A percentile compares a stretch with the other conserved stretches of the same genome.
Conservation (phyloP, 2,888 invertebrate genomes). For the Eristalis arbustorum region DNA sequence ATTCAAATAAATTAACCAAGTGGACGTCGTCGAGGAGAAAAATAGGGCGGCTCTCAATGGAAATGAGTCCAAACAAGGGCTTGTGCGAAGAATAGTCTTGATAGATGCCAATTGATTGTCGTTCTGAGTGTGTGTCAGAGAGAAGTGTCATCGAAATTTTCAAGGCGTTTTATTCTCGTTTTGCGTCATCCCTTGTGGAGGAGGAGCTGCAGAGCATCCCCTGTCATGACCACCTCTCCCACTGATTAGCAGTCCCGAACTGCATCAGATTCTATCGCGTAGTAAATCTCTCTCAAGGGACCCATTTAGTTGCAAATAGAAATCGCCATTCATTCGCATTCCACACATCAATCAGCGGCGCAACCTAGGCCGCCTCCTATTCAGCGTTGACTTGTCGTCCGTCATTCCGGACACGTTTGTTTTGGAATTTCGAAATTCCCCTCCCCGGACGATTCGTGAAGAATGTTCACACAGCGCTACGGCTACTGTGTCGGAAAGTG, state of each 20-base stretch:
- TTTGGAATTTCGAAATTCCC: not conserved
- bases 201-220: not conserved
- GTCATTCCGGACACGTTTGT: not conserved
- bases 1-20: conserved; percentile 26
- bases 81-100: not conserved
- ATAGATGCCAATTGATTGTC: not conserved
- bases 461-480: not conserved
- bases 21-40: not conserved
- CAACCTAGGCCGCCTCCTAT: not conserved
- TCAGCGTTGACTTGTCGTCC: not conserved
- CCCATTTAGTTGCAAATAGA: not conserved
- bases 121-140: not conserved
- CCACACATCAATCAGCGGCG: not conserved
- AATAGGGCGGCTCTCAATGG: conserved; percentile 19
- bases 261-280: not conserved
- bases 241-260: not conserved
- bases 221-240: not conserved
- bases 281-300: not conserved
- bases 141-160: not conserved
- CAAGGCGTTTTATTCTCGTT: not conserved
- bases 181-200: not conserved
- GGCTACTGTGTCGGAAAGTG: not conserved
- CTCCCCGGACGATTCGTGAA: not conserved
- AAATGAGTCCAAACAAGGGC: not conserved
- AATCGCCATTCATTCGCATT: not conserved